Percentiles rank a stretch among this genome's conserved stretches.
These are phyloP conservation scores for Cremastinae sp. DNA, from an alignment of 2,888 invertebrate species.

Conservation along the genomic window DNA sequence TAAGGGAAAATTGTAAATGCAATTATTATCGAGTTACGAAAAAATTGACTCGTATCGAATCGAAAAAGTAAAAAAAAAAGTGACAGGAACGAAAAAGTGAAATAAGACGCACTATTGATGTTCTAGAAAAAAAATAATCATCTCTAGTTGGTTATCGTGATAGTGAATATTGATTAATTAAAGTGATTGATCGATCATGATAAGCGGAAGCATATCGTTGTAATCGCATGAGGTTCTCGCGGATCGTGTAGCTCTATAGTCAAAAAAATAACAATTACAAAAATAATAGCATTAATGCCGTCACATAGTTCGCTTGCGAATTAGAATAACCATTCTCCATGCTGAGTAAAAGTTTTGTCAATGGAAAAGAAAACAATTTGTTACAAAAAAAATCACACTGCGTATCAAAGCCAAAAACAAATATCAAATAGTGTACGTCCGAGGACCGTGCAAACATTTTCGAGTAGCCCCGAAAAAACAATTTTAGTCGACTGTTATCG, in stretches of 20 bases:
- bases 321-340: constrained; percentile 48
- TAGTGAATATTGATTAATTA: constrained; percentile 53
- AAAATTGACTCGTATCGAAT: constrained; percentile 57
- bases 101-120: constrained; percentile 55
- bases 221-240: constrained; percentile 33
- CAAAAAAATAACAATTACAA: constrained; percentile 26
- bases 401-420: too few species aligned
- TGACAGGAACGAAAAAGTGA: constrained; percentile 17
- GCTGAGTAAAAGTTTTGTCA: too few species aligned
- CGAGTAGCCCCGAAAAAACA: too few species aligned
- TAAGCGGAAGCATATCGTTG: constrained; percentile 44
- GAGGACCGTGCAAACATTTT: too few species aligned
- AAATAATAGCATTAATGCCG: constrained; percentile 30
- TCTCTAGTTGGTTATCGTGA: constrained; percentile 50
- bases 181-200: constrained; percentile 22
- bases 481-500: constrained; percentile 54
- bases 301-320: constrained; percentile 47
- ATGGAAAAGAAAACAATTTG: too few species aligned
- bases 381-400: too few species aligned
- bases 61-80: constrained; percentile 19
- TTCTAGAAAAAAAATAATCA: constrained; percentile 52
- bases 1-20: constrained; percentile 9
- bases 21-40: constrained; percentile 40
- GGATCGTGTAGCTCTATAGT: constrained; percentile 35
- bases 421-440: too few species aligned